A percentile compares a stretch with the other conserved stretches of the same genome.
Evolutionary conservation across 2,797 vertebrate species (phyloP).

Genomic region (Anniella stebbinsi): DNA sequence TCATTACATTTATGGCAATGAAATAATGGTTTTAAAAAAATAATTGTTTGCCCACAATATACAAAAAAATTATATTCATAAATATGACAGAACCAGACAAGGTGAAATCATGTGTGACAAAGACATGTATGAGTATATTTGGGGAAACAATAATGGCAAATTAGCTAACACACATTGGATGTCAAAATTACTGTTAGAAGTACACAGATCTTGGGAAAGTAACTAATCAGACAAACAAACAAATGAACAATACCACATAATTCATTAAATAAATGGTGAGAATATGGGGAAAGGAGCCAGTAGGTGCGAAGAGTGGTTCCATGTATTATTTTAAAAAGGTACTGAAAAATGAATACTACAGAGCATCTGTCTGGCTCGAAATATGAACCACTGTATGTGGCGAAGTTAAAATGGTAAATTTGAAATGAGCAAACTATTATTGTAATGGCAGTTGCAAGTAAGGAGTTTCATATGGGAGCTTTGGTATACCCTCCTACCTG

Average conservation of each 20-base stretch:
- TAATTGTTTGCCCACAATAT: neutral
- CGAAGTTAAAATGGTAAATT: constrained; percentile 32
- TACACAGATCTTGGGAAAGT: neutral
- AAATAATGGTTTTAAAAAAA: constrained; percentile 3
- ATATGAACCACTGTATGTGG: constrained; percentile 26
- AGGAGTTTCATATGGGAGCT: neutral
- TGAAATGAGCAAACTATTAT: constrained; percentile 30
- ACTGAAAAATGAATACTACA: constrained; percentile 35
- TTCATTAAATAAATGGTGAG: constrained; percentile 27
- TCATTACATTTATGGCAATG: neutral
- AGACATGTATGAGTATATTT: neutral
- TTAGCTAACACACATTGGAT: neutral
- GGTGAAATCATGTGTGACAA: neutral
- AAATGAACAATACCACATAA: constrained; percentile 25
- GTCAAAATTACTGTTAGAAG: constrained; percentile 8
- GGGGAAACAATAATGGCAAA: neutral
- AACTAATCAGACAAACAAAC: constrained; percentile 23
- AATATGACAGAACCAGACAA: neutral
- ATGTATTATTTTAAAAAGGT: constrained; percentile 38
- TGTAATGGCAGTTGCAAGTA: constrained; percentile 27
- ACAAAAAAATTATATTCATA: neutral
- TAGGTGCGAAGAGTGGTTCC: constrained; percentile 27
- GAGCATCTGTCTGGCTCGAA: constrained; percentile 38
- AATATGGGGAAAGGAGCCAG: neutral
- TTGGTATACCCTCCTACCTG: constrained; percentile 35